Percentiles rank a stretch among this genome's conserved stretches.
Conservation (phyloP, 2,797 vertebrate species). For the Dromococcyx pavoninus region DNA sequence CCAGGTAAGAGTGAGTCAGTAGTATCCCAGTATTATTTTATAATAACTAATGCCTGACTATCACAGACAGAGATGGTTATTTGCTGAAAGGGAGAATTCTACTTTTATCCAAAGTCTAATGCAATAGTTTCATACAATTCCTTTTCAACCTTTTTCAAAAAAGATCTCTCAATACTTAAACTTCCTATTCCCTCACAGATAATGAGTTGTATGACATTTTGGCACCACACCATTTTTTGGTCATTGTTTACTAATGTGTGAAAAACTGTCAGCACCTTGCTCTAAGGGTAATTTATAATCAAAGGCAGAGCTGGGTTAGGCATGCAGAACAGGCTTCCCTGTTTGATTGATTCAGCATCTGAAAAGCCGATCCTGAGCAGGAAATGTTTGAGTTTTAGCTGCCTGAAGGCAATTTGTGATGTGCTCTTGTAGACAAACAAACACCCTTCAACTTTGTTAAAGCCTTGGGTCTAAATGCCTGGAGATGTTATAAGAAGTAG, state of each 20-base stretch:
- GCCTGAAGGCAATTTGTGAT: neutral
- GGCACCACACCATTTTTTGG: neutral
- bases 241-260: neutral
- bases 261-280: neutral
- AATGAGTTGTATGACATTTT: neutral
- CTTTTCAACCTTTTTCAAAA: neutral
- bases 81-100: neutral
- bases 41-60: neutral
- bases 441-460: neutral
- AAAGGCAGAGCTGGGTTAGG: neutral
- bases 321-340: neutral
- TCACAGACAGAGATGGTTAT: neutral
- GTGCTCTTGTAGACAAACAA: neutral
- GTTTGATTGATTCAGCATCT: neutral
- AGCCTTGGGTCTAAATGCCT: neutral
- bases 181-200: neutral
- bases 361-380: neutral
- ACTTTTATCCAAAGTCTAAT: neutral
- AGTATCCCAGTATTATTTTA: neutral
- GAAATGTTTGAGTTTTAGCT: neutral
- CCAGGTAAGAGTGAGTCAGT: neutral
- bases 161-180: neutral
- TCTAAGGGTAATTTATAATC: neutral
- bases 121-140: neutral
- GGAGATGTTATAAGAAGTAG: neutral